phyloP scores from a whole-genome alignment of 1,140 invertebrate genomes.

The Oreohelix idahoensis region DNA sequence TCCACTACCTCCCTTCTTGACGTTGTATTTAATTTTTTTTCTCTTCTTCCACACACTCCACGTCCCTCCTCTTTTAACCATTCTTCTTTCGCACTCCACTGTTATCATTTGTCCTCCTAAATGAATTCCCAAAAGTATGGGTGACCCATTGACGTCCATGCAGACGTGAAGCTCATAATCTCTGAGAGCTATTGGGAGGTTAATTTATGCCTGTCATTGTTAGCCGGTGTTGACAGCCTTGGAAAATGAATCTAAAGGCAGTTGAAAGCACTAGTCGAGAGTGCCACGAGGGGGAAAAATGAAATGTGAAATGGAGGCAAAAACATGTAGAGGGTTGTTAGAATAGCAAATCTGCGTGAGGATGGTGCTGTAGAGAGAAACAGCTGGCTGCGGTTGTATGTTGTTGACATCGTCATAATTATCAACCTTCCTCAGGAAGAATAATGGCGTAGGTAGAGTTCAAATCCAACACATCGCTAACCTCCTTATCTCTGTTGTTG shows the following conservation, averaged over 20 bases:
- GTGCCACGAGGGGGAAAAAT: background rate
- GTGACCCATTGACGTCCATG: background rate
- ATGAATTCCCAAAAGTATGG: slow-evolving; percentile 1
- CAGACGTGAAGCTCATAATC: slow-evolving; percentile 8
- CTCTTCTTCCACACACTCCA: background rate
- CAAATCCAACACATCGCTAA: too few relatives aligned
- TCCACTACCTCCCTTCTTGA: background rate
- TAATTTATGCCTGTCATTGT: background rate
- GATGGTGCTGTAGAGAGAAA: too few relatives aligned
- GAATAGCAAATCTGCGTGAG: too few relatives aligned
- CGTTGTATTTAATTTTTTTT: too few relatives aligned
- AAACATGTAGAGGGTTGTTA: too few relatives aligned
- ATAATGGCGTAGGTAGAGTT: too few relatives aligned
- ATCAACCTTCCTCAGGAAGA: too few relatives aligned
- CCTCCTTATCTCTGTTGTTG: too few relatives aligned
- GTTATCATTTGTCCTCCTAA: background rate
- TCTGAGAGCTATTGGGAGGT: background rate
- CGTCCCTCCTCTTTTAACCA: background rate
- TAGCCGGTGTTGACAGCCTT: background rate
- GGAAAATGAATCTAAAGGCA: background rate
- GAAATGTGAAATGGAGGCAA: background rate
- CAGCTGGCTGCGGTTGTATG: too few relatives aligned
- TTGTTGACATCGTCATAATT: too few relatives aligned
- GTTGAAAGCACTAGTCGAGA: background rate
- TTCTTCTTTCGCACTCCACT: background rate